A percentile compares a stretch with the other conserved stretches of the same genome.
These are phyloP conservation scores for Tolmerus cingulatus DNA, from an alignment of 2,888 invertebrate genomes.

Conservation along the genomic window DNA sequence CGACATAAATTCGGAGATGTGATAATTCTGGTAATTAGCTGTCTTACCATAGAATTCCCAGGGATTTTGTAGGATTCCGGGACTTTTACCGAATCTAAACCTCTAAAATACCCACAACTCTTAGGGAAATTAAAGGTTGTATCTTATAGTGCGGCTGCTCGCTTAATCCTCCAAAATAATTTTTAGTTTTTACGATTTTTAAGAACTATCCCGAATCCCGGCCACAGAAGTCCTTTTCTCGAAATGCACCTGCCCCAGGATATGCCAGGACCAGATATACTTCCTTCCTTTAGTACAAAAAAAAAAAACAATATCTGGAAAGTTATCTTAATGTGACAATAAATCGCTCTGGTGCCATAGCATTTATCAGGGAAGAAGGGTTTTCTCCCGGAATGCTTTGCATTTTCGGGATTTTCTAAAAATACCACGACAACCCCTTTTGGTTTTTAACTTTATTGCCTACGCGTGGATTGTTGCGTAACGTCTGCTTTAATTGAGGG, in stretches of 20 bases:
- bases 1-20: slow-evolving; percentile 44
- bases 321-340: slow-evolving; percentile 25
- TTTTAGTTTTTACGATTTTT: neutral
- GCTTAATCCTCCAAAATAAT: neutral
- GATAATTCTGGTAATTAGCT: slow-evolving; percentile 48
- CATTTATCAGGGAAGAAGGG: neutral
- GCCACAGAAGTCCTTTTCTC: neutral
- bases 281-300: neutral
- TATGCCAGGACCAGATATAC: neutral
- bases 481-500: neutral
- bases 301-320: neutral
- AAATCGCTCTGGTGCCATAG: neutral
- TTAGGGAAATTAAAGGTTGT: neutral
- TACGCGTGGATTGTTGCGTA: slow-evolving; percentile 13
- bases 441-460: slow-evolving; percentile 1
- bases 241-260: neutral
- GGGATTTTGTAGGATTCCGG: neutral
- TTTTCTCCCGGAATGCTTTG: neutral
- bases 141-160: neutral
- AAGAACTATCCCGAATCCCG: neutral
- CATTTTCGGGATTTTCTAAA: slow-evolving; percentile 15
- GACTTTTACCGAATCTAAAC: neutral
- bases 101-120: neutral
- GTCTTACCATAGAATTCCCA: slow-evolving; percentile 37
- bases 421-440: neutral